Evolutionary conservation across 2,888 invertebrate species (phyloP).

Genomic region (Heliconius hortense): DNA sequence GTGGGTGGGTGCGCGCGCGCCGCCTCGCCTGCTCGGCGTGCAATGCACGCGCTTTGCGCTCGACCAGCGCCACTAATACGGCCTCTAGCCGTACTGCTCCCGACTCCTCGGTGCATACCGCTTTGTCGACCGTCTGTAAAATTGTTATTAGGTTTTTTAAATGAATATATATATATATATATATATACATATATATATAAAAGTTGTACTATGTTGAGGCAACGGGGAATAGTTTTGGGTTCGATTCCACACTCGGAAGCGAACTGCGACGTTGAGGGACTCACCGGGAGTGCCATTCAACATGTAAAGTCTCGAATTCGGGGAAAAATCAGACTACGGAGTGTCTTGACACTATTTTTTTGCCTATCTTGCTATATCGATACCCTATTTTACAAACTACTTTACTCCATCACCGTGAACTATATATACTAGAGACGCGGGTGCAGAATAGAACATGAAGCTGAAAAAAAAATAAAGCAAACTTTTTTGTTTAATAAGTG

Average conservation of each 20-base stretch:
- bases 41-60: conserved; percentile 83
- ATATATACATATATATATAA: no score
- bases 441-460: no score
- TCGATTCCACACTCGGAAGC: not conserved
- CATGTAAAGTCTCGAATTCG: no score
- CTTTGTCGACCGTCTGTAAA: conserved; percentile 84
- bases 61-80: conserved; percentile 86
- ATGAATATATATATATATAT: not conserved
- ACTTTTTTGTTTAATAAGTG: no score
- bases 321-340: no score
- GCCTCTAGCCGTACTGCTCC: conserved; percentile 86
- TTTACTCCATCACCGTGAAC: no score
- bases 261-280: not conserved
- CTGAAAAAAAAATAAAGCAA: no score
- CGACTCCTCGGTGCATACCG: conserved; percentile 86
- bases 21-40: conserved; percentile 83
- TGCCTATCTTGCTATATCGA: no score
- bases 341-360: no score
- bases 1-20: conserved; percentile 64
- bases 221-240: not conserved
- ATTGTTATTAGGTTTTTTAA: conserved; percentile 1
- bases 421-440: no score
- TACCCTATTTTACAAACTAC: no score
- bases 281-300: no score
- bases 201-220: not conserved